phyloP scores from a whole-genome alignment of 2,113 vertebrate genomes.

The Ammodytes dubius region DNA sequence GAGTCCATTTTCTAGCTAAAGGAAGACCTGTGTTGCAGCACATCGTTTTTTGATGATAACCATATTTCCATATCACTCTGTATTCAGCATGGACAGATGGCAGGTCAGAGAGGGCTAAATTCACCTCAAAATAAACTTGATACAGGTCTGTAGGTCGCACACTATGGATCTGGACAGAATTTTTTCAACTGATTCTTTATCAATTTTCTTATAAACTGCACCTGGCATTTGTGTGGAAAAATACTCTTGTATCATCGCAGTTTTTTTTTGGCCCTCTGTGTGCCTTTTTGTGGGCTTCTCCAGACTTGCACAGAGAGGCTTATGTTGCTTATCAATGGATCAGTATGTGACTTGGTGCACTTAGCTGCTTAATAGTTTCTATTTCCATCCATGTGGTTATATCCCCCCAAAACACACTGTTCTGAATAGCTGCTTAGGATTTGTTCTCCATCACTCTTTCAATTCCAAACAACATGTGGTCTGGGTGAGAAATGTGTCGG shows the following conservation, averaged over 20 bases:
- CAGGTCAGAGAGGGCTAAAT: background rate
- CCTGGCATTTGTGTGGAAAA: conserved; percentile 13
- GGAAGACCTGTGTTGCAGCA: background rate
- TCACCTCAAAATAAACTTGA: background rate
- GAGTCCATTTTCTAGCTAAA: background rate
- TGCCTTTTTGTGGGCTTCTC: background rate
- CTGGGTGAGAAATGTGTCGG: background rate
- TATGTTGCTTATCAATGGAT: background rate
- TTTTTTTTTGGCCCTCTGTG: background rate
- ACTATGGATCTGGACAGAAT: background rate
- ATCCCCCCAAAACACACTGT: background rate
- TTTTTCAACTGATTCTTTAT: background rate
- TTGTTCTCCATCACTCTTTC: background rate
- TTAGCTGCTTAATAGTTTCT: conserved; percentile 1
- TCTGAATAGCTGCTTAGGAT: conserved; percentile 4
- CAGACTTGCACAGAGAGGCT: background rate
- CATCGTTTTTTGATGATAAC: background rate
- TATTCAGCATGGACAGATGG: background rate
- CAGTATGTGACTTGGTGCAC: background rate
- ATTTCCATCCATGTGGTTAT: conserved; percentile 9
- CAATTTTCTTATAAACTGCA: background rate
- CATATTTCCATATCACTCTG: background rate
- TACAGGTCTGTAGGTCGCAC: background rate
- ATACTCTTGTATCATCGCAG: background rate
- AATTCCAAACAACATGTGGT: background rate